A percentile compares a stretch with the other conserved stretches of the same genome.
These are phyloP conservation scores for Resseliella maxima DNA, from an alignment of 2,888 invertebrate species.

Conservation along the genomic window DNA sequence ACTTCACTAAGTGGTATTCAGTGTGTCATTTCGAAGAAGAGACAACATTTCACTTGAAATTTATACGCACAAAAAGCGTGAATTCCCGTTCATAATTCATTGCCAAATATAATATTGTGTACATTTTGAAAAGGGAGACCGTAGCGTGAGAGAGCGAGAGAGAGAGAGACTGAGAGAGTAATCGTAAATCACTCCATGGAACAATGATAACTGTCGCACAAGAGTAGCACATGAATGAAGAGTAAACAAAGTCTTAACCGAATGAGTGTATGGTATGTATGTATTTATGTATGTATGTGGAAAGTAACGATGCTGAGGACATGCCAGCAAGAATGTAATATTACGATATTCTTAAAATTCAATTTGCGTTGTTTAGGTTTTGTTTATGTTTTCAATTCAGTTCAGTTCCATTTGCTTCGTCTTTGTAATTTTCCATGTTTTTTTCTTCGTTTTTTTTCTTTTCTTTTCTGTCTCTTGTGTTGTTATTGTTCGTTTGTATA, in stretches of 20 bases:
- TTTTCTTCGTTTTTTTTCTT: background rate
- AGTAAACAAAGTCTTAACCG: slow-evolving; percentile 5
- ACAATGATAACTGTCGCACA: slow-evolving; percentile 35
- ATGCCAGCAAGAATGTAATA: background rate
- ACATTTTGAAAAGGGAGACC: background rate
- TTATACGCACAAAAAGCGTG: slow-evolving; percentile 43
- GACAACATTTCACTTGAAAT: background rate
- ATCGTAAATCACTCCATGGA: slow-evolving; percentile 48
- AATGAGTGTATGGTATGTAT: background rate
- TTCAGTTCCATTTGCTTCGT: background rate
- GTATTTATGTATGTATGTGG: background rate
- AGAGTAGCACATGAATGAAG: background rate
- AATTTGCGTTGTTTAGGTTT: slow-evolving; percentile 40
- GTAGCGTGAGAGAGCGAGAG: no score
- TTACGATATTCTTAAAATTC: slow-evolving; percentile 40
- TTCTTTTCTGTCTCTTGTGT: background rate
- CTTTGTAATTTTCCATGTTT: no score
- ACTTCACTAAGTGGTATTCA: background rate
- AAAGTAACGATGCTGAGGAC: background rate
- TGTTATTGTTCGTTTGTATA: background rate
- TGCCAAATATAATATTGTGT: slow-evolving; percentile 17
- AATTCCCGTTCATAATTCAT: background rate
- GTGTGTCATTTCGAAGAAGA: background rate
- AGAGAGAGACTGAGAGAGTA: background rate
- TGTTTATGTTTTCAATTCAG: slow-evolving; percentile 40